phyloP scores from a whole-genome alignment of 2,797 vertebrate species.

The Pangasius sanitwongsei region DNA sequence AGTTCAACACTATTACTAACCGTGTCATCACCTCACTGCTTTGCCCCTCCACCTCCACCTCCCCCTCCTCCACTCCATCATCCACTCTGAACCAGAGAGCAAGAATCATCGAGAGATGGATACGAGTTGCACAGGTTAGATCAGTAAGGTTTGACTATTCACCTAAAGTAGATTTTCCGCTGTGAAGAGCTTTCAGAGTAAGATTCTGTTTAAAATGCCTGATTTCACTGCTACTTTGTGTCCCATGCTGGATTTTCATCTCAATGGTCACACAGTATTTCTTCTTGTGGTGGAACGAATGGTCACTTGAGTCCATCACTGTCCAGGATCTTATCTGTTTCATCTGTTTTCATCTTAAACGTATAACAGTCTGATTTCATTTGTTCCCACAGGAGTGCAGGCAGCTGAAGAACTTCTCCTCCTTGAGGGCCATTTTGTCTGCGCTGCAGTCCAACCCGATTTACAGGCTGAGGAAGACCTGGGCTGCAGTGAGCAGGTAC shows the following conservation, averaged over 20 bases:
- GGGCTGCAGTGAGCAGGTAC: conserved; percentile 79
- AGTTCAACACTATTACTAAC: conserved; percentile 87
- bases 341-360: too few species aligned
- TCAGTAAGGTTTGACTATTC: not conserved
- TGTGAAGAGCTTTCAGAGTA: not conserved
- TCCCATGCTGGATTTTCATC: not conserved
- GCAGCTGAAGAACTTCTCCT: conserved; percentile 87
- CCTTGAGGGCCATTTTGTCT: conserved; percentile 85
- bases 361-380: not conserved
- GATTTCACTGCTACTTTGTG: not conserved
- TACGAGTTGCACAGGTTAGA: conserved; percentile 82
- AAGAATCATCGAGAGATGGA: conserved; percentile 84
- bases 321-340: not conserved
- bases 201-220: not conserved
- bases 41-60: conserved; percentile 53
- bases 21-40: conserved; percentile 87
- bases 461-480: conserved; percentile 87
- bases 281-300: too few species aligned
- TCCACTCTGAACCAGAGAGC: conserved; percentile 72
- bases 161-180: not conserved
- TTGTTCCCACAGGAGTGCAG: conserved; percentile 77
- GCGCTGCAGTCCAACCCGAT: conserved; percentile 87
- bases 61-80: conserved; percentile 53
- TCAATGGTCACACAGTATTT: not conserved
- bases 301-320: not conserved